Base-by-base conservation (phyloP, 2,113 vertebrate species). In the Myxocyprinus asiaticus region DNA sequence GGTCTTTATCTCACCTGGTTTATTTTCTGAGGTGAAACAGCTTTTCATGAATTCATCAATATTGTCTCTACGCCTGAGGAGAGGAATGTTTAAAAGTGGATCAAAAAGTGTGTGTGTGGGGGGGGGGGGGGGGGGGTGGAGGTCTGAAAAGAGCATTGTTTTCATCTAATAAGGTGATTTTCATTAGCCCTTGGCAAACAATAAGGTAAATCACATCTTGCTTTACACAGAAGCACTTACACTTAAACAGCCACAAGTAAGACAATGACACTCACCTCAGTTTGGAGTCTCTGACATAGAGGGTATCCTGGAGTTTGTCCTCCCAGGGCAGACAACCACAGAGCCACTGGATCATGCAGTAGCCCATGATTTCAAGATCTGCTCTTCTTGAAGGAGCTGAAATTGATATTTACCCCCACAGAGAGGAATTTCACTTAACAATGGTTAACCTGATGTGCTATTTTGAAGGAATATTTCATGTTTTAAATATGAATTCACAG, bases 261-360 rank as follows among this genome's bases (percentile, higher is more conserved):
- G 33, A 15, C 10, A 45, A 56, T 72, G 68, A 42, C 89, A 86
- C 17, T 74, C 79, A 98, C 98, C 90, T 94, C 83, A 97, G 93
- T 90, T 99, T 99, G 66, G 92, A 92, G 86, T 96, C 95, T 88
- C 90, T 92, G 81, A 99, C 97, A 56, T 96, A 96, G 81, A 91
- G 76, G 0, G 96, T 91, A 82, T 99, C 95, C 72, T 95, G 93
- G 70, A 98, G 90, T 64, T 95, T 95, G 87, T 98, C 95, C 77
- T 99, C 96, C 98, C 98, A 99, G 0, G 98, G 98, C 3, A 99
- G 91, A 10, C 78, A 91, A 2, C 96, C 95, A 79, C 97, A 95
- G 69, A 99, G 92, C 98, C 98, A 99, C 91, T 99, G 96, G 78
- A 97, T 88, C 96, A 99, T 95, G 87, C 97, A 99, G 83, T 98